Conservation (phyloP, 2,113 vertebrate genomes). For the Patagioenas fasciata region DNA sequence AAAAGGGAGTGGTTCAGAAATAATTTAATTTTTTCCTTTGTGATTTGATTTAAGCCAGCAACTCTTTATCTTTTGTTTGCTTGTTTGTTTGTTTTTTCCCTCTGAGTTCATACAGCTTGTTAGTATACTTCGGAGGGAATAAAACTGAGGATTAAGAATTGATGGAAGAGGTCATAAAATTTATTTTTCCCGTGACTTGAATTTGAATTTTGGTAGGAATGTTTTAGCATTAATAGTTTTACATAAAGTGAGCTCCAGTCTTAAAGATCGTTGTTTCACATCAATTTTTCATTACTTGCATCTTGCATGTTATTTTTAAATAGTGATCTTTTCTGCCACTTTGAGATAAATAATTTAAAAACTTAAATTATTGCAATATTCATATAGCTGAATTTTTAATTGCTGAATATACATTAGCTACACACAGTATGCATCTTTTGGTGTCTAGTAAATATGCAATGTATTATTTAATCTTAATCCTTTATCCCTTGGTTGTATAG, state of each 20-base stretch:
- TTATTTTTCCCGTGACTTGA: constrained; percentile 3
- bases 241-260: neutral
- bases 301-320: constrained; percentile 37
- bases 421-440: neutral
- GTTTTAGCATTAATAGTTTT: constrained; percentile 5
- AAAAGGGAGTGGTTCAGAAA: constrained; percentile 14
- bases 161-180: neutral
- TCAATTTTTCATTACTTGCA: constrained; percentile 39
- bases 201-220: constrained; percentile 15
- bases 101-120: neutral
- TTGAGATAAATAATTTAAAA: constrained; percentile 44
- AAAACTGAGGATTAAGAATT: constrained; percentile 29
- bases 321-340: constrained; percentile 32
- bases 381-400: constrained; percentile 57
- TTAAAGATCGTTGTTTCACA: constrained; percentile 5
- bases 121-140: neutral
- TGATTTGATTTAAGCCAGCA: constrained; percentile 31
- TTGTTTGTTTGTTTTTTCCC: neutral
- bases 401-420: constrained; percentile 15
- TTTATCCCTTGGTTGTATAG: constrained; percentile 1
- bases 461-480: constrained; percentile 38
- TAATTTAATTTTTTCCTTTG: constrained; percentile 27
- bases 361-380: constrained; percentile 56
- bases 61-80: neutral
- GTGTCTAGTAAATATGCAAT: neutral